Evolutionary conservation across 2,797 vertebrate species (phyloP), one percentile per base, ranked within the genome.

Genomic region (Anas georgica): DNA sequence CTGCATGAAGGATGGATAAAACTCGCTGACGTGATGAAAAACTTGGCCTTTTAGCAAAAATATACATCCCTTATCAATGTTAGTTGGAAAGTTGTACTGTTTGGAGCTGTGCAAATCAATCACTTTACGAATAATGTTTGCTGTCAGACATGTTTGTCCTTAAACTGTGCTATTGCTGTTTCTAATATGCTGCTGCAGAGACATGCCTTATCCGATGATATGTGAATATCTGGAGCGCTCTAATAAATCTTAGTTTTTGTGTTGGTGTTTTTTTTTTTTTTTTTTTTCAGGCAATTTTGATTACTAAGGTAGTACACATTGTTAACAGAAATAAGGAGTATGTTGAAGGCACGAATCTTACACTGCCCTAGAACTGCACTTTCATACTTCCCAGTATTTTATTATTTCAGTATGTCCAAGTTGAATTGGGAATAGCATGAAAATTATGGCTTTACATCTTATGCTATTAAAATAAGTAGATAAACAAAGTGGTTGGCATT

Each of bases 121-220:
- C 10, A 1, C 33, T 17, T 0, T 1, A 28, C 35, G 48, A 64
- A 37, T 7, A 54, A 78, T 1, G 8, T 28, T 52, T 37, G 25
- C 41, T 64, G 29, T 58, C 26, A 35, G 62, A 12, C 1, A 6
- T 41, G 0, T 80, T 76, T 84, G 60, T 14, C 64, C 69, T 45
- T 63, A 55, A 80, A 37, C 31, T 25, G 59, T 68, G 33, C 28
- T 28, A 10, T 37, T 6, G 76, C 52, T 78, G n/a, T 39, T 56
- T 33, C 41, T 37, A 1, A 43, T 75, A 43, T 1, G 12, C 72
- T 55, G 39, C 63, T 23, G 54, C 81, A 64, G 18, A 55, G 48
- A 21, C 12, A 0, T 5, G 35, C 12, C 0, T 55, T 55, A 55
- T 55, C 29, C 0, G 1, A 7, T 66, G 69, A 4, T 9, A 9